phyloP scores from a whole-genome alignment of 2,888 invertebrate genomes.

The Thyatira batis region DNA sequence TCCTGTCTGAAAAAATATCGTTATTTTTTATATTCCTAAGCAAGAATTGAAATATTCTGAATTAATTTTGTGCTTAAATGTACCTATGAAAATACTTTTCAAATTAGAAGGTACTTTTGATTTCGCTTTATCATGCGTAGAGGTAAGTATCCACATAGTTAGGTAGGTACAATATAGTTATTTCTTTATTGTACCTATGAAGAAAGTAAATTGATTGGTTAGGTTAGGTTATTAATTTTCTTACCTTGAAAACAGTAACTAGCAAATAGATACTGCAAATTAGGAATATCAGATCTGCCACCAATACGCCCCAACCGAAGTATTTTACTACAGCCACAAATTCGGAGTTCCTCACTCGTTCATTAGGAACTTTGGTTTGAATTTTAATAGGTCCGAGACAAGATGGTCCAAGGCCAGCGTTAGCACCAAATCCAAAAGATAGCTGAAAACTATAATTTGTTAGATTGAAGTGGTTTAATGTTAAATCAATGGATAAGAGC shows the following conservation, averaged over 20 bases:
- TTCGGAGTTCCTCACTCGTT: background rate
- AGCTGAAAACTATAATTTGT: slow-evolving; percentile 40
- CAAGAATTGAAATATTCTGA: no score
- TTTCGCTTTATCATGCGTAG: no score
- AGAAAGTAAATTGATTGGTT: no score
- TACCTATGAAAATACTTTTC: no score
- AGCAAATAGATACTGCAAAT: slow-evolving; percentile 41
- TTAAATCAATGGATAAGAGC: no score
- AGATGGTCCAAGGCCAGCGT: slow-evolving; percentile 52
- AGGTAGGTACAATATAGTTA: no score
- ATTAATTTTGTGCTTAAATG: no score
- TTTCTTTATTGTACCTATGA: no score
- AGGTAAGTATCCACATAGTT: no score
- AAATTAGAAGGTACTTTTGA: no score
- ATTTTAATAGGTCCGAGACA: slow-evolving; percentile 33
- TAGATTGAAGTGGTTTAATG: background rate
- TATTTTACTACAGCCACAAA: slow-evolving; percentile 34
- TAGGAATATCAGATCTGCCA: slow-evolving; percentile 42
- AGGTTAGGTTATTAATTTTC: slow-evolving; percentile 2
- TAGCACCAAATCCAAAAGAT: slow-evolving; percentile 61
- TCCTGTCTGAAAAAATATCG: background rate
- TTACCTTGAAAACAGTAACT: slow-evolving; percentile 45
- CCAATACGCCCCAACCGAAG: slow-evolving; percentile 49
- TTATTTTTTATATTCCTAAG: no score
- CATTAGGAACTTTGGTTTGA: background rate